Evolutionary conservation across 2,797 vertebrate species (phyloP), one percentile per base, ranked within the genome.

Genomic region (Zenarchopterus dispar): DNA sequence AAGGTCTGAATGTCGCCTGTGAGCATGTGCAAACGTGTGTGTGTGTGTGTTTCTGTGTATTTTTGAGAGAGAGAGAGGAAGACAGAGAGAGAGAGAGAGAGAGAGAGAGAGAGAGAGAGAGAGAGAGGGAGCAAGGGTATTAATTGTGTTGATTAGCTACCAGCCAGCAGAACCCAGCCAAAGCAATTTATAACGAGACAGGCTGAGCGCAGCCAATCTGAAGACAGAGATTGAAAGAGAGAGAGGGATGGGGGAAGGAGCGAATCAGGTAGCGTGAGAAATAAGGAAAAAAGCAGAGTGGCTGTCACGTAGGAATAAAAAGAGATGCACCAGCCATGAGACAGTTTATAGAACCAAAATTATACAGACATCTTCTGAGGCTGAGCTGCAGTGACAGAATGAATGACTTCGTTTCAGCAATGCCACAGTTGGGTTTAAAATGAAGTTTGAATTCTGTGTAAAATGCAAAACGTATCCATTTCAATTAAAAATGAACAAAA

Each of bases 181-280:
- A 70, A 60, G 76, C 71, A 88, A 88, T 92, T 92, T 88, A 92
- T 88, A 88, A 91, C 89, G 84, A 90, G 70, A 49, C 39, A 77
- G 74, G 75, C 42, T 45, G 77, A 67, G 64, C 56, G 44, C 75
- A 57, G 70, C 86, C 82, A 84, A 88, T 85, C 77, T 69, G 72
- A 42, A 55, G 47, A 24, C 56, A 64, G 54, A 45, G 48, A 56
- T 0, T 3, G 46, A 11, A 13, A 76, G 62, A 62, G 70, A 69
- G 33, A 15, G 68, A 70, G 28, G 36, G 21, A 22, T 23, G 53
- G 67, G 48, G 48, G 48, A 62, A 61, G 44, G 51, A 62, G 56
- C 53, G 19, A 57, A 54, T n/a, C 21, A 42, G 53, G 56, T 54
- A 54, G 49, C n/a, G 56, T 28, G 46, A 61, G 66, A 77, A 57